Base-by-base conservation (phyloP, 2,797 vertebrate species). In the Neostethus bicornis region DNA sequence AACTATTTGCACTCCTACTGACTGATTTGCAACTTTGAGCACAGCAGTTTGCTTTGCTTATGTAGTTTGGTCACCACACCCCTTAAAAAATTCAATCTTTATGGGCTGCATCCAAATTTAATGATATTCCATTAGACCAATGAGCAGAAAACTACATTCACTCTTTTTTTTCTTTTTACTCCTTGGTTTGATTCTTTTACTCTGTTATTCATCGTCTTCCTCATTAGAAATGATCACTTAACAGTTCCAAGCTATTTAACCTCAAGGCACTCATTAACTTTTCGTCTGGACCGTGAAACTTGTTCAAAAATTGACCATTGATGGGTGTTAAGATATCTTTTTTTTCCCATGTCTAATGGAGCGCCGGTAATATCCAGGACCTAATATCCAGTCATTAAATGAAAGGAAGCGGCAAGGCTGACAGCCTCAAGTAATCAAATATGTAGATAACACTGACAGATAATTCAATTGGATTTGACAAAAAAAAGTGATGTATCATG, bases 211-310 rank as follows among this genome's bases (percentile, higher is more conserved):
- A 82, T 71, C 50, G 3, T 83, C 69, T 67, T 66, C 47, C 62
- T 82, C 84, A 79, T 85, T 75, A 66, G 35, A 53, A 66, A 78
- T 51, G 75, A 80, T 82, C 69, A 57, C 55, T 72, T 79, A 72
- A 77, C 74, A 58, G 51, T 75, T 79, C 78, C 70, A 58, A 70
- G 78, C 71, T 73, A 72, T 86, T 87, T 83, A 81, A 89, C 62
- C 79, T 48, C 50, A 5, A 67, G 60, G 59, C 68, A 41, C 58
- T 77, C 80, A 81, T 87, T 87, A 86, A 32, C 69, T 75, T 80
- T 77, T 79, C 13, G 32, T 75, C 70, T 77, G 73, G 64, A 66
- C 51, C 45, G 32, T 84, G 68, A 81, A 87, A 83, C 59, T 62
- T 67, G 70, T 50, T 72, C 42, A 72, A 70, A 79, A 70, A 73